Percentiles rank a stretch among this genome's conserved stretches.
Conservation (phyloP, 1,140 invertebrate genomes). For the Teleopsis dalmanni region DNA sequence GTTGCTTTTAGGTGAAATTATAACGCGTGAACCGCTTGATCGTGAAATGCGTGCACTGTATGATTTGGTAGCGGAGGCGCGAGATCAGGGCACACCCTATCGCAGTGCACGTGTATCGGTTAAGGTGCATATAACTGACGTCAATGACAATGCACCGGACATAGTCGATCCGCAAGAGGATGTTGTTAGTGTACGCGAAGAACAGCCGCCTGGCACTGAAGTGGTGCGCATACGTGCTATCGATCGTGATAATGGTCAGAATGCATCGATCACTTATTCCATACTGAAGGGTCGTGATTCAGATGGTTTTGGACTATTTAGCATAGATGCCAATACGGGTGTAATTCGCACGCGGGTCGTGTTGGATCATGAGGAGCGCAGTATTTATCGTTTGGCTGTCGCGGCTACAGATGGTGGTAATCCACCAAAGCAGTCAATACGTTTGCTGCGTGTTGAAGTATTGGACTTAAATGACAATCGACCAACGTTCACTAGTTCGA, state of each 20-base stretch:
- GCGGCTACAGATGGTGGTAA: constrained; percentile 78
- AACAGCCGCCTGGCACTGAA: constrained; percentile 76
- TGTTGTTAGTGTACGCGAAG: constrained; percentile 78
- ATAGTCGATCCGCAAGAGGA: constrained; percentile 82
- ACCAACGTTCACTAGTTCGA: constrained; percentile 84
- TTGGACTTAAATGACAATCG: constrained; percentile 85
- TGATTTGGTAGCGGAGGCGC: constrained; percentile 75
- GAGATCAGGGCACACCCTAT: constrained; percentile 74
- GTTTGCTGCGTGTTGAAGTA: constrained; percentile 76
- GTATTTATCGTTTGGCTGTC: constrained; percentile 76
- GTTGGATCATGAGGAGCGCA: constrained; percentile 83
- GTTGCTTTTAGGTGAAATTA: constrained; percentile 75
- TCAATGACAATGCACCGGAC: constrained; percentile 85
- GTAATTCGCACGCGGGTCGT: constrained; percentile 79
- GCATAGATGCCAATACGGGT: constrained; percentile 77
- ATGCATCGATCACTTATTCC: constrained; percentile 81
- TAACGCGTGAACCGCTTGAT: constrained; percentile 72
- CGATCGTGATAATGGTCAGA: constrained; percentile 80
- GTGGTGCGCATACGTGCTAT: constrained; percentile 76
- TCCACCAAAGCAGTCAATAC: constrained; percentile 71
- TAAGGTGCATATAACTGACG: constrained; percentile 67
- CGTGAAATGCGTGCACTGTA: constrained; percentile 70
- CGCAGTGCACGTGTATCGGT: constrained; percentile 65
- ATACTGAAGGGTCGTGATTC: constrained; percentile 76
- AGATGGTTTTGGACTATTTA: constrained; percentile 76